Evolutionary conservation across 2,888 invertebrate genomes (phyloP).

Genomic region (Tiliacea aurago): DNA sequence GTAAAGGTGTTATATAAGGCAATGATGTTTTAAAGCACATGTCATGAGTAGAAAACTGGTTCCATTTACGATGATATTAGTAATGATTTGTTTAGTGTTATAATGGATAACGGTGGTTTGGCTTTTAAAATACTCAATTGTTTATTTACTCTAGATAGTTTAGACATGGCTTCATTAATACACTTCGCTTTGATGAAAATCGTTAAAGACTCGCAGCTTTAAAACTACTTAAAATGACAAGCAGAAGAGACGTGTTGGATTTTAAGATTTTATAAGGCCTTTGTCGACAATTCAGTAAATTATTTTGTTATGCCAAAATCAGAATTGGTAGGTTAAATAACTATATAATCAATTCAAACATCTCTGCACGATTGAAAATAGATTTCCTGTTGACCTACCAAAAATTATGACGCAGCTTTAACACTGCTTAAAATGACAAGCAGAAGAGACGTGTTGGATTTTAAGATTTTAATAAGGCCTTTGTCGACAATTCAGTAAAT

Average conservation of each 20-base stretch:
- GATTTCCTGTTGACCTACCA: background rate
- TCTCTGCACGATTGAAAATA: background rate
- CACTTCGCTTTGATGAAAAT: slow-evolving; percentile 8
- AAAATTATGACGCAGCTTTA: no score
- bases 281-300: background rate
- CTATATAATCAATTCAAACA: slow-evolving; percentile 5
- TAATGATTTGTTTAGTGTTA: background rate
- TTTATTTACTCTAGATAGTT: slow-evolving; percentile 14
- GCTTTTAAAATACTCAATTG: slow-evolving; percentile 2
- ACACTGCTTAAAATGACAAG: slow-evolving; percentile 31
- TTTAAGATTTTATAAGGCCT: slow-evolving; percentile 1
- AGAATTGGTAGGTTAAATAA: slow-evolving; percentile 17
- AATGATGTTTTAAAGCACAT: slow-evolving; percentile 35
- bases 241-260: slow-evolving; percentile 11
- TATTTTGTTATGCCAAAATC: background rate
- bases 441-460: slow-evolving; percentile 14
- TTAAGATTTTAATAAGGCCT: background rate
- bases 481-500: background rate
- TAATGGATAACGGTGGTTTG: background rate
- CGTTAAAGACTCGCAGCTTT: slow-evolving; percentile 19
- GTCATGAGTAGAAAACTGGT: background rate
- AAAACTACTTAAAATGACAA: slow-evolving; percentile 28
- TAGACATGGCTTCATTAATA: slow-evolving; percentile 6
- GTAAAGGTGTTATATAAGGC: slow-evolving; percentile 50
- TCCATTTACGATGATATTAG: background rate